Base-by-base conservation (phyloP, 1,140 invertebrate species). In the Choristoneura fumiferana region DNA sequence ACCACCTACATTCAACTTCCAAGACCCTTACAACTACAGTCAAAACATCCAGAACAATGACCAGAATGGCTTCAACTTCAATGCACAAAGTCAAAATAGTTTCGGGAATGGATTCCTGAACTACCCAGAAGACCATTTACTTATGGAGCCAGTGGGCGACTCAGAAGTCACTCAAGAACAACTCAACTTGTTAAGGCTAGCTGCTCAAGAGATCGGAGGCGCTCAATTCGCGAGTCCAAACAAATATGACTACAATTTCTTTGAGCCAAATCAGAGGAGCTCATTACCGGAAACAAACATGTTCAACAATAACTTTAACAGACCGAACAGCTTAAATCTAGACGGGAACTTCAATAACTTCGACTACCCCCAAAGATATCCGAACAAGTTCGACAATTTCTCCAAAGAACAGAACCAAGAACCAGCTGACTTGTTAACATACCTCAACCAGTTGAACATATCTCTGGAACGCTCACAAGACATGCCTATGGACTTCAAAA, bases 211-310 rank as follows among this genome's bases (percentile, higher is more conserved):
- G 62, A 85, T 89, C 9, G 77, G 87, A 0, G 81, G 85, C 8
- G 85, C 85, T 4, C 85, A 88, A 57, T 88, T 88, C 62, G 60
- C 76, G n/a, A 84, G 60, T 55, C 80, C 80, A 5, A 81, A 69
- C 33, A 73, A 80, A 70, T 79, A 62, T 18, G 76, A 83, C 57
- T 88, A 82, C 60, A 86, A 84, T 60, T 88, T 78, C 72, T 88
- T 80, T 69, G 85, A 88, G 64, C 79, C 78, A 45, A 88, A 69
- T 79, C 85, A 86, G 83, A 86, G 85, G 78, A 84, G 83, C 58
- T 86, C 85, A 13, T 69, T 86, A 22, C 82, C 81, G 1, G 83
- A 88, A 45, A 65, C 73, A 2, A 78, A 76, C 45, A 77, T 83
- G 73, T 88, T 78, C 59, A 57, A 54, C 12, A 81, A 71, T 33